Percentiles rank a stretch among this genome's conserved stretches.
Conservation (phyloP, 2,888 invertebrate genomes). For the Ormyrus thymus region DNA sequence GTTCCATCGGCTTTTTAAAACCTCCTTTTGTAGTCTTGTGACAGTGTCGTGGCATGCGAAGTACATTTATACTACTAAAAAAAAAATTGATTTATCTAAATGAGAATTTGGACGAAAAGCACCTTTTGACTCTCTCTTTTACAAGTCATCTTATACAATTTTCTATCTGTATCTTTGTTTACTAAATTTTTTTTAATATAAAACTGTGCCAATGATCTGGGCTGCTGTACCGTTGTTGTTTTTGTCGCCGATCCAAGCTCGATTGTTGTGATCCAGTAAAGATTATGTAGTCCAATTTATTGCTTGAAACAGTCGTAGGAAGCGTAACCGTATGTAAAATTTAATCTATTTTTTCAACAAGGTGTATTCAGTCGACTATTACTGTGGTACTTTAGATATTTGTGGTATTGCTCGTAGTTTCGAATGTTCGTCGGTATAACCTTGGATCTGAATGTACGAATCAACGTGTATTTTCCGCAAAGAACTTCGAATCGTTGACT, state of each 20-base stretch:
- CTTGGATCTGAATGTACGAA: constrained; percentile 9
- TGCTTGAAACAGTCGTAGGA: constrained; percentile 34
- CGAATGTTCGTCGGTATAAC: constrained; percentile 21
- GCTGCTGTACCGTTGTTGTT: constrained; percentile 33
- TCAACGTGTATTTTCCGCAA: constrained; percentile 9
- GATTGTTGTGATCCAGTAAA: constrained; percentile 28
- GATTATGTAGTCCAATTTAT: constrained; percentile 18
- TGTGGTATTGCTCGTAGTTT: constrained; percentile 37
- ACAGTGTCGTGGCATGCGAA: constrained; percentile 41
- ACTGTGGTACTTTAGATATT: constrained; percentile 22
- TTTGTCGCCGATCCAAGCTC: constrained; percentile 43
- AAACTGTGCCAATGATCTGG: constrained; percentile 12
- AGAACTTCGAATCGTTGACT: constrained; percentile 17
- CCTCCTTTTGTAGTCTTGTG: constrained; percentile 31
- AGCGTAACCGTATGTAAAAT: not conserved
- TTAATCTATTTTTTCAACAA: constrained; percentile 15
- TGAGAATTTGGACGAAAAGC: not conserved
- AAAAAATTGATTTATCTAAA: not conserved
- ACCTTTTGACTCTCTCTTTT: constrained; percentile 9
- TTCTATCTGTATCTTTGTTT: constrained; percentile 18
- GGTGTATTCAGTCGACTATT: not conserved
- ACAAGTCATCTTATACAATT: constrained; percentile 1
- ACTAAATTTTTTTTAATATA: constrained; percentile 1
- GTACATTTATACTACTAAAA: constrained; percentile 12
- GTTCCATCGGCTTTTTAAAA: no score